Conservation (phyloP, 2,113 vertebrate genomes). For the Origma solitaria region DNA sequence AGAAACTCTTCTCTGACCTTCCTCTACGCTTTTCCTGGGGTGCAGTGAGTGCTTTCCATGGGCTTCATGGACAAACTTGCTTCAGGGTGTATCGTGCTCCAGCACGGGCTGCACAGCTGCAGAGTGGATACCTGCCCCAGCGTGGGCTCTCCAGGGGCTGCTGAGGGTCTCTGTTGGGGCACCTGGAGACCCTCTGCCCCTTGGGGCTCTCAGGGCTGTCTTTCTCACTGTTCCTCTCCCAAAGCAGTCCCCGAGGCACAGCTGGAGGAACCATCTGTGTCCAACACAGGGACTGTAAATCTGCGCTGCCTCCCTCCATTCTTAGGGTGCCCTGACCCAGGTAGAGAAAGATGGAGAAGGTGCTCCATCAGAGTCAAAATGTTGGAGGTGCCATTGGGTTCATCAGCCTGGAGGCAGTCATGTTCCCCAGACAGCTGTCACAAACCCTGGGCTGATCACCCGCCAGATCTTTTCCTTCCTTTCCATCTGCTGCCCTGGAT, state of each 20-base stretch:
- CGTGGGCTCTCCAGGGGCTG: background rate
- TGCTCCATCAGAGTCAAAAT: background rate
- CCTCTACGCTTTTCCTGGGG: background rate
- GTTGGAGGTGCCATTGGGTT: background rate
- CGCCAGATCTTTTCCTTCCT: no score
- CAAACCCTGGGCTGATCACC: no score
- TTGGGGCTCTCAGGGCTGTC: fast-evolving
- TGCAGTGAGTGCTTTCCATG: background rate
- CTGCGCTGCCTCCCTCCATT: background rate
- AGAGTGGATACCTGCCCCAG: background rate
- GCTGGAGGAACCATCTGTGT: background rate
- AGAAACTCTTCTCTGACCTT: background rate
- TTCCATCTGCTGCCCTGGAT: no score
- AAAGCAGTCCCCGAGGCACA: background rate
- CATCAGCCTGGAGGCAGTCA: no score
- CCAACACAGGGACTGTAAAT: background rate
- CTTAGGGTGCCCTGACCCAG: background rate
- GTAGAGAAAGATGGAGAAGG: background rate
- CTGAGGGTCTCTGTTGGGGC: background rate
- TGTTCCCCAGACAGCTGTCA: no score
- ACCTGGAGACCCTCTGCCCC: background rate
- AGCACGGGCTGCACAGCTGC: background rate
- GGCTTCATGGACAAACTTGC: background rate
- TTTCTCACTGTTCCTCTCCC: background rate
- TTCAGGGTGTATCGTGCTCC: background rate